Evolutionary conservation across 1,140 invertebrate genomes (phyloP).

Genomic region (Heliothis subflexa): DNA sequence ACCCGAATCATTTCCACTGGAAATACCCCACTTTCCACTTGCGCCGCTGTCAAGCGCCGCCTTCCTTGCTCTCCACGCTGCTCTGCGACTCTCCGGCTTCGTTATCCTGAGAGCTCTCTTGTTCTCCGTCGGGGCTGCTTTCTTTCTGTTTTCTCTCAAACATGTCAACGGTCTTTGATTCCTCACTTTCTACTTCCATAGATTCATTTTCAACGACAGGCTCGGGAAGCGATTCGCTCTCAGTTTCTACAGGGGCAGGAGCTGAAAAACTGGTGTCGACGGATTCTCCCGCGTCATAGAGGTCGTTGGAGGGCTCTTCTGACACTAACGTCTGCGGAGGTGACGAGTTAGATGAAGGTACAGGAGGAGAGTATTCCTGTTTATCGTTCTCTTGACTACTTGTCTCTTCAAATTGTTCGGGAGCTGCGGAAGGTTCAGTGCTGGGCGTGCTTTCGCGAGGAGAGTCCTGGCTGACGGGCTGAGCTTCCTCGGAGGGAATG

Average conservation of each 20-base stretch:
- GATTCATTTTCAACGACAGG: conserved; percentile 40
- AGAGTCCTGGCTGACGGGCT: background rate
- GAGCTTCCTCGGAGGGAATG: background rate
- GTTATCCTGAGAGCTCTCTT: conserved; percentile 8
- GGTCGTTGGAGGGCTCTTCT: conserved; percentile 46
- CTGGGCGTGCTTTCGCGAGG: background rate
- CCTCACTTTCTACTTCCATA: conserved; percentile 24
- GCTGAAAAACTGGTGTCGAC: conserved; percentile 68
- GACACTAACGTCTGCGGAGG: background rate
- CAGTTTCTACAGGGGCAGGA: conserved; percentile 43
- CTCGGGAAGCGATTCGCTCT: background rate
- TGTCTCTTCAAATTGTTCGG: background rate
- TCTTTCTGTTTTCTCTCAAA: conserved; percentile 52
- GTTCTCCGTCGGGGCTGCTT: no score
- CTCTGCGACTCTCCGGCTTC: conserved; percentile 44
- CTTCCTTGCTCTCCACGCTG: conserved; percentile 55
- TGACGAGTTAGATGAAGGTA: background rate
- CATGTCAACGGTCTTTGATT: conserved; percentile 57
- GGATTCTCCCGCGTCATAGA: conserved; percentile 71
- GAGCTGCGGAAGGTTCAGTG: background rate
- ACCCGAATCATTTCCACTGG: conserved; percentile 83
- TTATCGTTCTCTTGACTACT: background rate
- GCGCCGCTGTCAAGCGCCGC: conserved; percentile 68
- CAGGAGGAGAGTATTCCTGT: background rate
- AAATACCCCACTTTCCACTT: conserved; percentile 77